Percentiles rank a stretch among this genome's conserved stretches.
These are phyloP conservation scores for Diadema setosum DNA, from an alignment of 35 echinoderm and acorn worm species.

Conservation along the genomic window DNA sequence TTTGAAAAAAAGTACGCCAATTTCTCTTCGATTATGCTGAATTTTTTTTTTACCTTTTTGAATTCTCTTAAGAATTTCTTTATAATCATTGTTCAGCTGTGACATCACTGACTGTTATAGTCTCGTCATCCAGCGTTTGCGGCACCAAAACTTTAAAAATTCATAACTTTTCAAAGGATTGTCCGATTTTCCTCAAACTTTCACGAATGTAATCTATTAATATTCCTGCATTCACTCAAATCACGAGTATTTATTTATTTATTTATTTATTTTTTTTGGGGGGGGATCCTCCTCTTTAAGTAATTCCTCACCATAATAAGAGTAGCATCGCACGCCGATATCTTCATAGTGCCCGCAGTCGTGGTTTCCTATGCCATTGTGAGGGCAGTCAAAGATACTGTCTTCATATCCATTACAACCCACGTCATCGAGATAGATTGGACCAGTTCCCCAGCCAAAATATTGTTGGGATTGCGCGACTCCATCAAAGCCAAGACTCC, in stretches of 20 bases:
- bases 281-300: too few relatives aligned
- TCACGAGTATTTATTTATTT: not conserved
- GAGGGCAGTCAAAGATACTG: not conserved
- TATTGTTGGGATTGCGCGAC: not conserved
- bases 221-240: not conserved
- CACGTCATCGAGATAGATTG: not conserved
- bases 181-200: not conserved
- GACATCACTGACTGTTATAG: too few relatives aligned
- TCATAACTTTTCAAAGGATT: not conserved
- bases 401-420: not conserved
- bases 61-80: too few relatives aligned
- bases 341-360: not conserved
- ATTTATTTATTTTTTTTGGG: too few relatives aligned
- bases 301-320: too few relatives aligned
- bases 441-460: not conserved
- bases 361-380: not conserved
- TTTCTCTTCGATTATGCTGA: too few relatives aligned
- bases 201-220: not conserved
- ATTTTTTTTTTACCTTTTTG: too few relatives aligned
- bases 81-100: too few relatives aligned
- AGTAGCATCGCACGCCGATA: not conserved
- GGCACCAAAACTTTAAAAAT: not conserved
- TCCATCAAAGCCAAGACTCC: not conserved
- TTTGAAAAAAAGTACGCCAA: too few relatives aligned
- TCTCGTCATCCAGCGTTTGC: too few relatives aligned